Base-by-base conservation (phyloP, 1,140 invertebrate genomes). In the Pseudomyrmex sp. region DNA sequence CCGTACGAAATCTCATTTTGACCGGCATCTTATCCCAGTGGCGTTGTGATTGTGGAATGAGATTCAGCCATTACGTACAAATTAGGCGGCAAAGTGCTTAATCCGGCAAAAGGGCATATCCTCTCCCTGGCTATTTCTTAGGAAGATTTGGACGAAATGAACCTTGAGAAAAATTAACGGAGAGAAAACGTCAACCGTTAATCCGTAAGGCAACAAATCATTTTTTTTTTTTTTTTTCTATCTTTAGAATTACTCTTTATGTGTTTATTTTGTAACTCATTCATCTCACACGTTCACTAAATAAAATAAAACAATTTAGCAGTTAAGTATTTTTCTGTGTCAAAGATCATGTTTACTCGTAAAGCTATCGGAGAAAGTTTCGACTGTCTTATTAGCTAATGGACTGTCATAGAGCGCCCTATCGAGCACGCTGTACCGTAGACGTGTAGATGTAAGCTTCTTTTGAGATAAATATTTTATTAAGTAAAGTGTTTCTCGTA, bases 61-160 rank as follows among this genome's bases (percentile, higher is more conserved):
- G 9, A 61, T 58, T 58, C 23, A 56, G 7, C 74, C 74, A 83
- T 75, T 74, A 69, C 8, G 18, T 48, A 63, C 65, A 85, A 59
- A 82, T 85, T 74, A 66, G 48, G 7, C 18, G 46, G 48, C 44
- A 23, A n/a, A 44, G 46, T 82, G 10, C 18, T 68, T 59, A 85
- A 85, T 75, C 52, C 65, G 48, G 15, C 35, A 50, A 61, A 56
- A 68, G 46, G 23, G 15, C 7, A 10, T 46, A 8, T 48, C 12
- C 1, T 3, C 62, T 59, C 13, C 9, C 9, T 46, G 23, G n/a
- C 44, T 48, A 50, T 35, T 44, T 48, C 62, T 52, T 52, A 82
- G 75, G 56, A 13, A 48, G n/a, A 62, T 68, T 58, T 13, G 18
- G 46, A 44, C 35, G 54, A 62, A 75, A 50, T 56, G 4, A 15